Conservation (phyloP, 2,113 vertebrate species). For the Elgaria multicarinata region DNA sequence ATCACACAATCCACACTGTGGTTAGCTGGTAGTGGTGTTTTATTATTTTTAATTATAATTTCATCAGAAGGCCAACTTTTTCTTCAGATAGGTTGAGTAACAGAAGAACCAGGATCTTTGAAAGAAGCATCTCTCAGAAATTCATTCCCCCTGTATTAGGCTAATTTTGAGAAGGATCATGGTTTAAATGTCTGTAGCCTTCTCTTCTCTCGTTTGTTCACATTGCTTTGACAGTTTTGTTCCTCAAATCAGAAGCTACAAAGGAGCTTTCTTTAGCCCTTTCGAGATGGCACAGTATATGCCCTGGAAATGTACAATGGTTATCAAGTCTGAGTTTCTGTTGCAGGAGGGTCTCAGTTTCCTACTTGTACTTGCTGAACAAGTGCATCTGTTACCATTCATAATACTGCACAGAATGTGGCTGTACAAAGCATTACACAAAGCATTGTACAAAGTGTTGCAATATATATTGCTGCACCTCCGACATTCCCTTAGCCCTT, state of each 20-base stretch:
- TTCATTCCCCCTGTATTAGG: background rate
- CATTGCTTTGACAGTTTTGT: background rate
- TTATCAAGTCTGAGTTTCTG: background rate
- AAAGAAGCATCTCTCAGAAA: background rate
- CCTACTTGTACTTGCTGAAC: background rate
- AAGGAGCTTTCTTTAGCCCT: background rate
- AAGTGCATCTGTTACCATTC: background rate
- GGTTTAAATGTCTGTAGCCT: background rate
- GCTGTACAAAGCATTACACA: background rate
- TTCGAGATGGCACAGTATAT: background rate
- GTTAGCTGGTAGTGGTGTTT: slow-evolving; percentile 20
- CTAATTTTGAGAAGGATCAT: background rate
- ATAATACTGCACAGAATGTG: background rate
- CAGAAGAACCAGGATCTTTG: background rate
- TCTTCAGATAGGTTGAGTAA: background rate
- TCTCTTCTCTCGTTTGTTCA: background rate
- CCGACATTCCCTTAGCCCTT: background rate
- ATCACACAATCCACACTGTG: background rate
- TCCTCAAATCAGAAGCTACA: background rate
- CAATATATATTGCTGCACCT: background rate
- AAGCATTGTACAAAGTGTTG: too few relatives aligned
- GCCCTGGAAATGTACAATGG: background rate
- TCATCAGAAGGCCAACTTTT: slow-evolving; percentile 40
- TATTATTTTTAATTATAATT: background rate
- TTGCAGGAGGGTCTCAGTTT: background rate